phyloP scores from a whole-genome alignment of 2,888 invertebrate genomes.

The Hofmannophila pseudospretella region DNA sequence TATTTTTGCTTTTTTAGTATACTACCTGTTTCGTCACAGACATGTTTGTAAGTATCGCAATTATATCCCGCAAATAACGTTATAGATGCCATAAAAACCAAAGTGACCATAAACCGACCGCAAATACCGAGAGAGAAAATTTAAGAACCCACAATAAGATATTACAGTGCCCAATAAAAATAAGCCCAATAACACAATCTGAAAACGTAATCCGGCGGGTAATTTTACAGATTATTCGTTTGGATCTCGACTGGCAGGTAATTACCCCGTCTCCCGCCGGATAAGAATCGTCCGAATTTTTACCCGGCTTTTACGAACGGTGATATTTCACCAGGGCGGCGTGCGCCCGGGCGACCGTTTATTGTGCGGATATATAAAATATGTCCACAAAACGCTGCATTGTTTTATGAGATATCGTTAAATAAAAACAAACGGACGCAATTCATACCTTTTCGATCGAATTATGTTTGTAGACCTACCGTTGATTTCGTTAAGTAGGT shows the following conservation, averaged over 20 bases:
- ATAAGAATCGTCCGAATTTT: slow-evolving; percentile 25
- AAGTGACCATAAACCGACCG: slow-evolving; percentile 1
- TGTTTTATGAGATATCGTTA: slow-evolving; percentile 9
- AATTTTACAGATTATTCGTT: slow-evolving; percentile 29
- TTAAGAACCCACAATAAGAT: background rate
- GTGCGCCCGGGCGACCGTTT: slow-evolving; percentile 12
- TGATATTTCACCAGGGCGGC: slow-evolving; percentile 17
- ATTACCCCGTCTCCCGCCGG: slow-evolving; percentile 20
- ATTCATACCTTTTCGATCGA: slow-evolving; percentile 3
- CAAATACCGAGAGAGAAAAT: background rate
- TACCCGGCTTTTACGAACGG: slow-evolving; percentile 15
- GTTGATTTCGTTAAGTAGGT: too few relatives aligned
- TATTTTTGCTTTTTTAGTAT: too few relatives aligned
- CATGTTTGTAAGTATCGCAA: too few relatives aligned
- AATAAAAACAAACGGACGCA: slow-evolving; percentile 5
- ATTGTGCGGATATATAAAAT: slow-evolving; percentile 20
- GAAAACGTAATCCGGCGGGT: slow-evolving; percentile 25
- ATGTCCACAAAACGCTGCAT: slow-evolving; percentile 9
- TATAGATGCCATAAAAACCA: slow-evolving; percentile 1
- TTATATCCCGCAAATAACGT: too few relatives aligned
- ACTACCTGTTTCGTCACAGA: too few relatives aligned
- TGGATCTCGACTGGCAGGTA: slow-evolving; percentile 29
- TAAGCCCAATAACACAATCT: slow-evolving; percentile 11
- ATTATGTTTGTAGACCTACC: background rate
- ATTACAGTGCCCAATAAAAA: background rate